Base-by-base conservation (phyloP, 2,888 invertebrate species). In the Tenthredo amoena region DNA sequence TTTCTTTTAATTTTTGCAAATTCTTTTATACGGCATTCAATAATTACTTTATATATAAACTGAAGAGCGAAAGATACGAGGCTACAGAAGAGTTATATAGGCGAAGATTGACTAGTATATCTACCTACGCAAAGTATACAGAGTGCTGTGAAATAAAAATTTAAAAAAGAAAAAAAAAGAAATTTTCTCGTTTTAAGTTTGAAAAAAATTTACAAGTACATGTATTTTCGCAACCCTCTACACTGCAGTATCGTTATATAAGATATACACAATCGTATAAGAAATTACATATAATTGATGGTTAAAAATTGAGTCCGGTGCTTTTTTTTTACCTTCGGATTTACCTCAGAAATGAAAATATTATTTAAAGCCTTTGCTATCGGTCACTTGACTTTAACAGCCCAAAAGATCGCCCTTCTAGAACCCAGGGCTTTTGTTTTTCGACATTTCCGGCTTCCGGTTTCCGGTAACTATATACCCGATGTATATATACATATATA, bases 51-150 rank as follows among this genome's bases (percentile, higher is more conserved):
- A 26, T 26, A 26, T 26, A 26, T 68, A 68, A 68, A 31, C 31
- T 26, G 31, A 21, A 68, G 6, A 31, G 68, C 68, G 68, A 68
- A 68, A 68, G 31, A 68, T 34, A 26, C 26, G 12, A 68, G 68
- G 12, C 68, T 68, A 68, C 68, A 31, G 68, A 68, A 68, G 68
- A 68, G 31, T 68, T 31, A 47, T 68, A 47, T 47, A 68, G 68
- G 68, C 68, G 31, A 68, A 68, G 12, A 68, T 68, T 31, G 31
- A 31, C 68, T 68, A 65, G 6, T 21, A 18, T 62, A 68, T 68
- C 31, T 31, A 31, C 68, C 68, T 26, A 68, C 31, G 3, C 15
- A 68, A 15, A 68, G 31, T 34, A 31, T 26, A 68, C 68, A 68
- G 31, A 55, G 55, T 55, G 55, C 55, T 55, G 55, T 55, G 6